Conservation (phyloP, 2,888 invertebrate genomes). For the Ophonus ardosiacus region DNA sequence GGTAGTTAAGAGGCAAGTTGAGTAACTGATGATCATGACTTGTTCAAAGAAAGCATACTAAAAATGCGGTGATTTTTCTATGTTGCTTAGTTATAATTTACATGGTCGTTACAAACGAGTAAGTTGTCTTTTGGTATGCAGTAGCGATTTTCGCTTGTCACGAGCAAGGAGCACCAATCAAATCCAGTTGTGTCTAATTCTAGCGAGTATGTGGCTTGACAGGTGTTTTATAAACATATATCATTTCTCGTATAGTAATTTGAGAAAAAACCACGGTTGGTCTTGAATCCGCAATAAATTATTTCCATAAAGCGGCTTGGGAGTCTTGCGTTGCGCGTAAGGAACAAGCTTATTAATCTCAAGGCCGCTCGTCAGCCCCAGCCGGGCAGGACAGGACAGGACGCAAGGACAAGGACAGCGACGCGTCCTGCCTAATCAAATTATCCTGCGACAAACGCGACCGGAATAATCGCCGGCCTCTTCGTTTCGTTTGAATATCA, state of each 20-base stretch:
- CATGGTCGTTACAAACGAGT: too few relatives aligned
- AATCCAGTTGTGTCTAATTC: conserved; percentile 25
- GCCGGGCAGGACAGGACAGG: not conserved
- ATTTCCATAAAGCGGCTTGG: conserved; percentile 39
- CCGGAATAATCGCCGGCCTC: conserved; percentile 1
- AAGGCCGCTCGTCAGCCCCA: conserved; percentile 20
- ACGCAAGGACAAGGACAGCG: conserved; percentile 18
- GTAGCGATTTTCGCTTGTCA: conserved; percentile 14
- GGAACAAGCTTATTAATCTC: conserved; percentile 48
- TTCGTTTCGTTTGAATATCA: conserved; percentile 17
- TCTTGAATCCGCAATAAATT: conserved; percentile 46
- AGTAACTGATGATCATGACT: too few relatives aligned
- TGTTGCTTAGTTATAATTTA: too few relatives aligned
- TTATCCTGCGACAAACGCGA: conserved; percentile 39
- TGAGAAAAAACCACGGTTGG: conserved; percentile 19
- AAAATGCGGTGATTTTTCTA: too few relatives aligned
- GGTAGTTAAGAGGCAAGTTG: too few relatives aligned
- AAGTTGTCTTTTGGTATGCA: conserved; percentile 3
- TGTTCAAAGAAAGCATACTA: too few relatives aligned
- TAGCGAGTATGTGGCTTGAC: conserved; percentile 18
- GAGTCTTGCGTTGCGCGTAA: conserved; percentile 22
- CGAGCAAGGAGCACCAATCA: conserved; percentile 1
- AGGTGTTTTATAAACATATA: conserved; percentile 46
- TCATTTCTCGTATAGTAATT: conserved; percentile 48
- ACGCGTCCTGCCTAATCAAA: conserved; percentile 45